Evolutionary conservation across 2,113 vertebrate species (phyloP).

Genomic region (Cryptomyrus ogoouensis): DNA sequence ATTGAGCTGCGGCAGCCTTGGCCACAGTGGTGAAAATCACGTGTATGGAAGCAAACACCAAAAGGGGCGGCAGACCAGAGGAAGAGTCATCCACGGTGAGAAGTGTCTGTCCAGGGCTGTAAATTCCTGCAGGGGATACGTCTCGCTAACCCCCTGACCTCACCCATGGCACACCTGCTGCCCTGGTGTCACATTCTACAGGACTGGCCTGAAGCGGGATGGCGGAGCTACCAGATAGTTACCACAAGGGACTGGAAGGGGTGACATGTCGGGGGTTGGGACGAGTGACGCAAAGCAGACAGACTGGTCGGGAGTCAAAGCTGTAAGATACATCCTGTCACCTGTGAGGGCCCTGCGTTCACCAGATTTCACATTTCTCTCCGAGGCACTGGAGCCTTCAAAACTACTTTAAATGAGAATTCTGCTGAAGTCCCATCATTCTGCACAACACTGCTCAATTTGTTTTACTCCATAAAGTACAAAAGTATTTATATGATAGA

Average conservation of each 20-base stretch:
- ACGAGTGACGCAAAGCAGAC: background rate
- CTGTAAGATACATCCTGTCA: background rate
- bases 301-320: background rate
- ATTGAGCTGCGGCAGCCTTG: background rate
- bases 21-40: background rate
- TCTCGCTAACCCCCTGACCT: slow-evolving; percentile 53
- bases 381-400: background rate
- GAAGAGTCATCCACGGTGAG: slow-evolving; percentile 24
- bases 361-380: background rate
- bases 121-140: slow-evolving; percentile 63
- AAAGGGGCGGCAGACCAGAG: slow-evolving; percentile 50
- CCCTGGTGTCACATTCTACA: slow-evolving; percentile 37
- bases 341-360: background rate
- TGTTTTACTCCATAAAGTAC: background rate
- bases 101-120: slow-evolving; percentile 44
- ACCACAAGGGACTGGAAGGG: background rate
- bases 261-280: background rate
- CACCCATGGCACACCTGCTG: slow-evolving; percentile 56
- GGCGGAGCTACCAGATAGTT: background rate
- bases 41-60: slow-evolving; percentile 18
- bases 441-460: background rate
- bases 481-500: background rate
- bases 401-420: background rate
- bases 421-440: background rate
- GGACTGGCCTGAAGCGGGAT: background rate